phyloP scores from a whole-genome alignment of 2,888 invertebrate species.

The Fragum fragum region DNA sequence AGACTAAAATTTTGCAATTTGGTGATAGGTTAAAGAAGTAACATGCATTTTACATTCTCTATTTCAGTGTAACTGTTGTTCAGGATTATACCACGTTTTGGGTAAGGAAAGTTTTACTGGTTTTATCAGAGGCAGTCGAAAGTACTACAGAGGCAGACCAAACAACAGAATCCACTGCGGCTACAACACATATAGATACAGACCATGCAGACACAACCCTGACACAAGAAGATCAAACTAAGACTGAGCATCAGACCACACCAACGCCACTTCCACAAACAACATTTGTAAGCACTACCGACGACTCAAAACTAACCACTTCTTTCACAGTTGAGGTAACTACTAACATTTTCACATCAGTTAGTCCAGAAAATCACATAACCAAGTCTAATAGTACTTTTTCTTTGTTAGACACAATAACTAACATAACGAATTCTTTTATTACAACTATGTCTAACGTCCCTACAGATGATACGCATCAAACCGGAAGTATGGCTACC shows the following conservation, averaged over 20 bases:
- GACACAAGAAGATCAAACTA: neutral
- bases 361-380: neutral
- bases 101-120: slow-evolving; percentile 31
- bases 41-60: neutral
- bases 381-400: slow-evolving; percentile 3
- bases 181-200: neutral
- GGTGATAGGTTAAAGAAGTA: too few species aligned
- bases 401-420: neutral
- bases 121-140: slow-evolving; percentile 2
- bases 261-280: slow-evolving; percentile 46
- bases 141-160: slow-evolving; percentile 13
- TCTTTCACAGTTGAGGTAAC: slow-evolving; percentile 23
- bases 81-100: slow-evolving; percentile 60
- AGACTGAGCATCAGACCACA: neutral
- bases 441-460: too few species aligned
- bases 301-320: slow-evolving; percentile 22
- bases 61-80: slow-evolving; percentile 65
- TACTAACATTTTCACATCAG: slow-evolving; percentile 23
- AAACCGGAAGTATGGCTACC: too few species aligned
- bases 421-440: neutral
- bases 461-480: too few species aligned
- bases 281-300: slow-evolving; percentile 38
- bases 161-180: slow-evolving; percentile 13
- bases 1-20: too few species aligned
- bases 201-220: neutral